A percentile compares a stretch with the other conserved stretches of the same genome.
Evolutionary conservation across 2,113 vertebrate genomes (phyloP).

Genomic region (Ifrita kowaldi): DNA sequence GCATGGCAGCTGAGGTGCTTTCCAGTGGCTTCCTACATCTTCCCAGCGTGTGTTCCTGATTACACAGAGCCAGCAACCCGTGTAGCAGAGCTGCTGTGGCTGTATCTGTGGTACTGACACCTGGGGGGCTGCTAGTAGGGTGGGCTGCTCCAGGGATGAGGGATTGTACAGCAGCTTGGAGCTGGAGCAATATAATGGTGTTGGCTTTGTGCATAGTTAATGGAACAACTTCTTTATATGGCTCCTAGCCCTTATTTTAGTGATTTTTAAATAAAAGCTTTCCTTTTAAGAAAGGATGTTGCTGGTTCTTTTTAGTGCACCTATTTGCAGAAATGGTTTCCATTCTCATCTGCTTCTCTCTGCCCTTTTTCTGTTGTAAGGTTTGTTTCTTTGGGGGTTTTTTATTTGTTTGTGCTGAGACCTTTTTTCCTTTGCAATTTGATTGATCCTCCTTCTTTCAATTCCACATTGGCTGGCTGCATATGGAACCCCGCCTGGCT

Average conservation of each 20-base stretch:
- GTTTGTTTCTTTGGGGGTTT: background rate
- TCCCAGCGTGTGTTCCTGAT: background rate
- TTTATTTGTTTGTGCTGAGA: background rate
- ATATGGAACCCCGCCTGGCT: conserved; percentile 44
- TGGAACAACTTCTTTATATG: background rate
- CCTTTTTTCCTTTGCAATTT: background rate
- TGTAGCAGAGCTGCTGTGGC: background rate
- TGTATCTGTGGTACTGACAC: background rate
- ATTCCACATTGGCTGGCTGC: conserved; percentile 40
- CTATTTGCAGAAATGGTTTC: background rate
- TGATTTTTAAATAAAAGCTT: background rate
- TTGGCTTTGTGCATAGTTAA: background rate
- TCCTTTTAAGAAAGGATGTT: background rate
- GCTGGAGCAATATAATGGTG: background rate
- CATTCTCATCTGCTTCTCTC: background rate
- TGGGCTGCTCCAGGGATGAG: background rate
- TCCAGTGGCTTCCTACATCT: background rate
- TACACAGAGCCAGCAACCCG: fast-evolving
- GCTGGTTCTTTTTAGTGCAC: background rate
- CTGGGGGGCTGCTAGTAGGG: background rate
- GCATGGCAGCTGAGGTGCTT: background rate
- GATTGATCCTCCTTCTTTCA: conserved; percentile 56
- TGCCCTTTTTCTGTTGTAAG: background rate
- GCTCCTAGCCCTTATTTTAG: background rate
- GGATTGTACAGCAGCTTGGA: background rate